These are phyloP conservation scores for Psilopsiagon aurifrons DNA, from an alignment of 2,113 vertebrate species.

Conservation along the genomic window DNA sequence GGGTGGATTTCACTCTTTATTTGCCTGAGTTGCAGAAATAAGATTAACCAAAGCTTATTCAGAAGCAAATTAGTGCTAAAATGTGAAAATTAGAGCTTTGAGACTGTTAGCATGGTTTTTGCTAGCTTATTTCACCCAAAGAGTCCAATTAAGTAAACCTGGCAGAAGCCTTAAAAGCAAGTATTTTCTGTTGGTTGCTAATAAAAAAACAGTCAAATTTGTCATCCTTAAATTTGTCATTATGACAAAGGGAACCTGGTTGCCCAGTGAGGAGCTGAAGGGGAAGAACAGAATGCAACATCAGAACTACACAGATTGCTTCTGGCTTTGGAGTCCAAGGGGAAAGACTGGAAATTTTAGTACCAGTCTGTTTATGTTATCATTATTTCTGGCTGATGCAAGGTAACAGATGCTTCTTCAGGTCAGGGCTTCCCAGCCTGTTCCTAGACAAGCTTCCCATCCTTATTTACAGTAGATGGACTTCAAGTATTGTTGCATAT, in stretches of 20 bases:
- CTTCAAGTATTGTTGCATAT: background rate
- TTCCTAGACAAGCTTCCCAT: background rate
- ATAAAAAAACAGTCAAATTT: background rate
- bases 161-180: conserved; percentile 5
- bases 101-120: background rate
- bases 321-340: background rate
- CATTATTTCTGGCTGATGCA: background rate
- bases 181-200: background rate
- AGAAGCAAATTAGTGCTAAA: conserved; percentile 18
- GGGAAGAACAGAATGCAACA: background rate
- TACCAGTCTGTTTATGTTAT: background rate
- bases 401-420: background rate
- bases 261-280: background rate
- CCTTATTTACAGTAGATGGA: background rate
- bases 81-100: conserved; percentile 19
- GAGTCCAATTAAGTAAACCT: background rate
- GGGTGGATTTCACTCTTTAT: background rate
- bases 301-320: background rate
- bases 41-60: conserved; percentile 30
- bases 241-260: background rate
- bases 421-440: background rate
- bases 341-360: background rate
- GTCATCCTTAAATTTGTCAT: background rate
- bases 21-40: conserved; percentile 5
- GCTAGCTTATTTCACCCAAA: background rate